Evolutionary conservation across 2,113 vertebrate species (phyloP).

Genomic region (Phocoena phocoena): DNA sequence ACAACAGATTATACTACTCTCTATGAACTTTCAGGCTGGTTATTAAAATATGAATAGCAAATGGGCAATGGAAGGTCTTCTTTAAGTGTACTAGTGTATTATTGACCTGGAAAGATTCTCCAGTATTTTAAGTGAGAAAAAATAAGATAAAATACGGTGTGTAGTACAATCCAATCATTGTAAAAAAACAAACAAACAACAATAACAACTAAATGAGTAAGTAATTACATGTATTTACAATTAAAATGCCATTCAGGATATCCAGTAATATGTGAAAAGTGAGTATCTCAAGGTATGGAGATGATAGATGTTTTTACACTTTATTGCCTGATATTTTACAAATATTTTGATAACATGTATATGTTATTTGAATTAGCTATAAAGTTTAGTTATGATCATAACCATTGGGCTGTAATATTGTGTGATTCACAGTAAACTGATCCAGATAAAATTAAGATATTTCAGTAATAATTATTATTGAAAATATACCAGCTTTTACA

Average conservation of each 20-base stretch:
- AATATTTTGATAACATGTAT: neutral
- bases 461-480: neutral
- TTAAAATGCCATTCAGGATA: neutral
- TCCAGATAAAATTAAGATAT: neutral
- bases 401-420: neutral
- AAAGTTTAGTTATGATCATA: neutral
- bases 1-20: neutral
- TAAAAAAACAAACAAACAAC: neutral
- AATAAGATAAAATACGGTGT: neutral
- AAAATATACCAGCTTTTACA: neutral
- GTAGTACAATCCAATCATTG: neutral
- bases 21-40: neutral
- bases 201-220: neutral
- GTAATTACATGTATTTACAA: neutral
- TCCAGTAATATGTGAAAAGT: neutral
- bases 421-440: neutral
- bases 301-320: neutral
- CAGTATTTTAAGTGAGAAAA: neutral
- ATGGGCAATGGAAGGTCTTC: neutral
- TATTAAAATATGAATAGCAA: neutral
- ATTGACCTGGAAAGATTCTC: neutral
- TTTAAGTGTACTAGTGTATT: neutral
- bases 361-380: neutral
- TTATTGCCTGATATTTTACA: neutral
- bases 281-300: neutral